Evolutionary conservation across 1,140 invertebrate genomes (phyloP), one percentile per base, ranked within the genome.

Genomic region (Bombus pascuorum): DNA sequence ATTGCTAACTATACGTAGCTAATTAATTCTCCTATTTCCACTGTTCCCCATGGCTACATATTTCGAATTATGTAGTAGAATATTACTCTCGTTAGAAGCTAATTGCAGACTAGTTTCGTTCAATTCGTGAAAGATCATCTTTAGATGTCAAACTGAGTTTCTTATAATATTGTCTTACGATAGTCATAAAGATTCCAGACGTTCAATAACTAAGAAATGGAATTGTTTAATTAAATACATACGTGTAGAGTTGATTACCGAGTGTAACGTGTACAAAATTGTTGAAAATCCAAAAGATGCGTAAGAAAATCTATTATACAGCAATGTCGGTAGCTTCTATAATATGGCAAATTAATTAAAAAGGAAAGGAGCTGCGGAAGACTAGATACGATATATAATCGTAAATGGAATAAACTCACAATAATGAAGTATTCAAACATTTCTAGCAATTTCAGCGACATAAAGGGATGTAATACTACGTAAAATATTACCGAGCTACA

Each of bases 401-500:
- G 57, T 12, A 28, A 4, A n/a, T 62, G 59, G 28, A 53, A 53
- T 53, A 53, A 53, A 53, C 0, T 18, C 28, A 12, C 18, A 37
- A 81, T 37, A 57, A 81, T 39, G 47, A 71, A n/a, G 9, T 15
- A 72, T 72, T 44, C 42, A 44, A 81, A 71, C 44, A 25, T 71
- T 71, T 78, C n/a, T 13, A 39, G 66, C 47, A 8, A 39, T 70
- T 80, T 53, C 47, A 71, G 42, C 42, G 34, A n/a, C n/a, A 25
- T n/a, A 39, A 77, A 77, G 44, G 44, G 44, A 70, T 42, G 28
- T 28, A 42, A 28, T 18, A 25, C 28, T 71, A 81, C 34, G 47
- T 81, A 71, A 81, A 81, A 71, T 71, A 81, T 81, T 81, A 81
- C 47, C 32, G 15, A 66, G 77, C 37, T 57, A 34, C 15, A 47